Percentiles rank a stretch among this genome's conserved stretches.
These are phyloP conservation scores for Microcebus lehilahytsara DNA, from an alignment of 2,113 vertebrate species.

Conservation along the genomic window DNA sequence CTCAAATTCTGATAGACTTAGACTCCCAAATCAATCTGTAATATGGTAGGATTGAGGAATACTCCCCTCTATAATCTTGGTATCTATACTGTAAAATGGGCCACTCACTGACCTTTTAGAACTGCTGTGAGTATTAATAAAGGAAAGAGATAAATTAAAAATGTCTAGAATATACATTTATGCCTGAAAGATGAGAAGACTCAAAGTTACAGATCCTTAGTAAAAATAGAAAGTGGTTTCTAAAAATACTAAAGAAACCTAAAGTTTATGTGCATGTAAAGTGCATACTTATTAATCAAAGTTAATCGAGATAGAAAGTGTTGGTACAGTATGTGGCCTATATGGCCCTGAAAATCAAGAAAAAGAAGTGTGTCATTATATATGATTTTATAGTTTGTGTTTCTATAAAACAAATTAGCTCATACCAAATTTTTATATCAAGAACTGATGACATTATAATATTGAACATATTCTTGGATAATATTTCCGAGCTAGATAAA, in stretches of 20 bases:
- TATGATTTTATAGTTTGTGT: background rate
- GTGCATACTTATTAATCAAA: background rate
- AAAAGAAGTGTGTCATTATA: background rate
- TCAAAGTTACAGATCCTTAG: background rate
- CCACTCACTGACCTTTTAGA: background rate
- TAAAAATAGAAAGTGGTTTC: background rate
- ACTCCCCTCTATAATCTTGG: rapidly evolving
- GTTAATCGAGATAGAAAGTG: background rate
- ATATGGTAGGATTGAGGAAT: background rate
- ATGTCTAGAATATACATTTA: background rate
- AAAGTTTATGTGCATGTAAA: background rate
- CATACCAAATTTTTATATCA: background rate
- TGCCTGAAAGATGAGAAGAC: background rate
- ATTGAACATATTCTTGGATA: background rate
- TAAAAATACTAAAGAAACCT: background rate
- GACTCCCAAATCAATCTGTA: background rate
- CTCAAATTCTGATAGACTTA: background rate
- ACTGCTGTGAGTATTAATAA: background rate
- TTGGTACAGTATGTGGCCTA: background rate
- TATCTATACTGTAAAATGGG: background rate
- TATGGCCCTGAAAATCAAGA: background rate
- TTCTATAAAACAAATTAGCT: background rate
- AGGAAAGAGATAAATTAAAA: background rate
- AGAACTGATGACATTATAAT: background rate
- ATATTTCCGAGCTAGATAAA: background rate